Percentiles rank a stretch among this genome's conserved stretches.
phyloP scores from a whole-genome alignment of 2,113 vertebrate species.

The Jacana jacana region DNA sequence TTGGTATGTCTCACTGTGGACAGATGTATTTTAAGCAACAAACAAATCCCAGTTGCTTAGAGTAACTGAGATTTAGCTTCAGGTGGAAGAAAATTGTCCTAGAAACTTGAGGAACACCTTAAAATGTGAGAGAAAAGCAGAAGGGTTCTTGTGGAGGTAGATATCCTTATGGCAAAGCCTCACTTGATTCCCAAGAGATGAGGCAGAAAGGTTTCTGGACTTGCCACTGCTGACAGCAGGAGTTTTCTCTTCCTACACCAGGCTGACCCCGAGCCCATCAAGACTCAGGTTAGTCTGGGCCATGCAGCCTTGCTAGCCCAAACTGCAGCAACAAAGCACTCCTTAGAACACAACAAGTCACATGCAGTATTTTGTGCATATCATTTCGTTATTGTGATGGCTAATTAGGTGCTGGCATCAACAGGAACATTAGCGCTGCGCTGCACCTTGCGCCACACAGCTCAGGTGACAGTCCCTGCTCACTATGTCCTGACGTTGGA shows the following conservation, averaged over 20 bases:
- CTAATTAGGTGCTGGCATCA: not conserved
- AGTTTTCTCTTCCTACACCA: not conserved
- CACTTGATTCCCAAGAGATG: not conserved
- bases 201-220: not conserved
- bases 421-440: not conserved
- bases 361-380: not conserved
- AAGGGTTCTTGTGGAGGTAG: not conserved
- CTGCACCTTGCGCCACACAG: not conserved
- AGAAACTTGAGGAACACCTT: not conserved
- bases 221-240: not conserved
- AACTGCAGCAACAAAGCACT: not conserved
- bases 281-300: not conserved
- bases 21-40: not conserved
- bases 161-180: not conserved
- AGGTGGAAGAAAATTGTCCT: not conserved
- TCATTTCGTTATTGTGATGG: not conserved
- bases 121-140: not conserved
- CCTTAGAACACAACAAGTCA: not conserved
- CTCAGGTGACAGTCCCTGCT: not conserved
- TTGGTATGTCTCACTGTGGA: not conserved
- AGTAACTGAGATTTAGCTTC: not conserved
- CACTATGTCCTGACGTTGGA: rapidly evolving
- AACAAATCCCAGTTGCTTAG: not conserved
- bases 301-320: not conserved
- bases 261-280: rapidly evolving